These are phyloP conservation scores for Anolis apletophallus DNA, from an alignment of 2,797 vertebrate species.

Conservation along the genomic window DNA sequence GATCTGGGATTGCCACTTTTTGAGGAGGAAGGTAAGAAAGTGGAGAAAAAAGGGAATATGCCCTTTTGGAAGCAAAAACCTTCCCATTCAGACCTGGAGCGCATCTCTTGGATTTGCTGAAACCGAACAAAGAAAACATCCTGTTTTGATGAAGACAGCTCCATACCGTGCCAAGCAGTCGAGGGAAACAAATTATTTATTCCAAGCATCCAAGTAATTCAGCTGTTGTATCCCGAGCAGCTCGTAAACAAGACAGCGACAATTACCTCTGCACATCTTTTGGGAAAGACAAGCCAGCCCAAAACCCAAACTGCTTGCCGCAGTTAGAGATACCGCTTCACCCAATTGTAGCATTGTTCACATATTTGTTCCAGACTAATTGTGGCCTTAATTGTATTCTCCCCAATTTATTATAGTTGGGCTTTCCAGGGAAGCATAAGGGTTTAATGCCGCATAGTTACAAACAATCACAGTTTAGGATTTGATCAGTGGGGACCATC, in stretches of 20 bases:
- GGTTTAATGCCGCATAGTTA: neutral
- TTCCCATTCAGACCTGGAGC: neutral
- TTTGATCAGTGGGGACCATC: neutral
- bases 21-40: neutral
- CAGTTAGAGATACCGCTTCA: neutral
- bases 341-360: neutral
- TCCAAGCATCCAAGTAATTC: neutral
- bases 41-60: no score
- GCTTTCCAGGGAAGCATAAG: neutral
- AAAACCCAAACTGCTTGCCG: neutral
- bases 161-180: neutral
- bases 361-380: neutral
- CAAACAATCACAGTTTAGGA: neutral
- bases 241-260: neutral
- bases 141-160: neutral
- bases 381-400: neutral
- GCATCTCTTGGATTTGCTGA: neutral
- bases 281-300: conserved; percentile 4
- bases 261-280: conserved; percentile 14
- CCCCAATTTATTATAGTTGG: neutral
- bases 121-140: neutral
- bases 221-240: neutral
- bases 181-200: neutral
- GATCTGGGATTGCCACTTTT: neutral
- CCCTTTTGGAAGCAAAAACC: no score